These are phyloP conservation scores for Tolmerus cingulatus DNA, from an alignment of 2,888 invertebrate species.

Conservation along the genomic window DNA sequence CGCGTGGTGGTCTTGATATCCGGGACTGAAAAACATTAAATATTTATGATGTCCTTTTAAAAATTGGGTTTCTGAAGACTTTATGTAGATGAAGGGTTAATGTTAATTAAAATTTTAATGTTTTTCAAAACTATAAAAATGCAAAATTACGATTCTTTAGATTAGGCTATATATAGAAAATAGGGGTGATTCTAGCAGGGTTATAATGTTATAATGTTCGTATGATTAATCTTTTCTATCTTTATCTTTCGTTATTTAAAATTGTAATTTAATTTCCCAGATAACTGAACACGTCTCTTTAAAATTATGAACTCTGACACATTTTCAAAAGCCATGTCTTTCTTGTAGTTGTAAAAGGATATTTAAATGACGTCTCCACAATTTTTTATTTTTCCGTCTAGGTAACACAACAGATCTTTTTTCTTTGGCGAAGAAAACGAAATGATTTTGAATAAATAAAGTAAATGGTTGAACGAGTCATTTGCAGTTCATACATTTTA, in stretches of 20 bases:
- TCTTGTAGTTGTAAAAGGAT: not conserved
- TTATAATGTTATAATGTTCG: not conserved
- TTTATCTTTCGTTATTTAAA: not conserved
- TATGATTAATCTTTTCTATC: not conserved
- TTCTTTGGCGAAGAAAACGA: not conserved
- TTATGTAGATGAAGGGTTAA: too few relatives aligned
- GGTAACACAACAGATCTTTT: not conserved
- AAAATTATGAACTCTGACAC: not conserved
- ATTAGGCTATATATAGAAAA: too few relatives aligned
- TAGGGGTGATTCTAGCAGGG: too few relatives aligned
- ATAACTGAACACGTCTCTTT: not conserved
- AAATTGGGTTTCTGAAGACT: too few relatives aligned
- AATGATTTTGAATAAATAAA: not conserved
- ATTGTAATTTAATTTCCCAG: not conserved
- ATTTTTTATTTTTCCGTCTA: not conserved
- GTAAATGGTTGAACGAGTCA: not conserved
- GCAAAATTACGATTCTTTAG: too few relatives aligned
- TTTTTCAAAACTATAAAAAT: too few relatives aligned
- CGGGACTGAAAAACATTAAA: slow-evolving; percentile 68
- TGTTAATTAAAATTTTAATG: too few relatives aligned
- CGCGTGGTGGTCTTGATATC: slow-evolving; percentile 73
- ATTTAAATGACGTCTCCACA: not conserved
- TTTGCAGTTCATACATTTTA: not conserved
- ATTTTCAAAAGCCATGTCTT: not conserved
- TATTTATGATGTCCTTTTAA: not conserved